Evolutionary conservation across 2,888 invertebrate genomes (phyloP), one percentile per base, ranked within the genome.

Genomic region (Myathropa florea): DNA sequence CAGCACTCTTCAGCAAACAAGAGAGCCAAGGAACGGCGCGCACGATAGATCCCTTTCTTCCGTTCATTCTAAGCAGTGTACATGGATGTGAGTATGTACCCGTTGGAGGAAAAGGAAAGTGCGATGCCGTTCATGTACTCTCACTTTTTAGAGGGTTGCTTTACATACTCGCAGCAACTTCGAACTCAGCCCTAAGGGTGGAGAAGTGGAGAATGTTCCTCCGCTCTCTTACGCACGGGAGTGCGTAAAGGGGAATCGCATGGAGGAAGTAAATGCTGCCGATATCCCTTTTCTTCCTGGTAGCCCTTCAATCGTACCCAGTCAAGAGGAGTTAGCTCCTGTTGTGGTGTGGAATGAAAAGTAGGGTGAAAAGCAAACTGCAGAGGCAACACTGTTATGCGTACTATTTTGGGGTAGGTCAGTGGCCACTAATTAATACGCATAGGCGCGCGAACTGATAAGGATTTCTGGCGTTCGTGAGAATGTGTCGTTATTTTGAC

Each of bases 341-440:
- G 4, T 33, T 9, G 9, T 7, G 6, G 33, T 33, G 7, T 6
- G 18, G 46, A 46, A 2, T 18, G 18, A 18, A 12, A 33, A 33
- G 12, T 0, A 12, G 33, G 12, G 18, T 18, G 46, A 46, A 4
- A 6, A 2, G 6, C 46, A 7, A n/a, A 46, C 46, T 18, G 46
- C 46, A 46, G 61, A 60, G 82, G 86, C 59, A 86, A 75, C 86
- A 21, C 60, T 2, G 28, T 18, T 33, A 21, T 67, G 61, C 39
- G 77, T 83, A 75, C 30, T 63, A 36, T 26, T 53, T 70, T 85
- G 85, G 28, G 83, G 79, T 79, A 86, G 86, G 86, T 83, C 83
- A 63, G 73, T 28, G 28, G 3, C 10, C 3, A 24, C 12, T 61
- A 63, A 73, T 55, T 55, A 18, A 46, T 57, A 73, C 59, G 71